phyloP scores from a whole-genome alignment of 2,797 vertebrate species.

The Takifugu ocellatus region DNA sequence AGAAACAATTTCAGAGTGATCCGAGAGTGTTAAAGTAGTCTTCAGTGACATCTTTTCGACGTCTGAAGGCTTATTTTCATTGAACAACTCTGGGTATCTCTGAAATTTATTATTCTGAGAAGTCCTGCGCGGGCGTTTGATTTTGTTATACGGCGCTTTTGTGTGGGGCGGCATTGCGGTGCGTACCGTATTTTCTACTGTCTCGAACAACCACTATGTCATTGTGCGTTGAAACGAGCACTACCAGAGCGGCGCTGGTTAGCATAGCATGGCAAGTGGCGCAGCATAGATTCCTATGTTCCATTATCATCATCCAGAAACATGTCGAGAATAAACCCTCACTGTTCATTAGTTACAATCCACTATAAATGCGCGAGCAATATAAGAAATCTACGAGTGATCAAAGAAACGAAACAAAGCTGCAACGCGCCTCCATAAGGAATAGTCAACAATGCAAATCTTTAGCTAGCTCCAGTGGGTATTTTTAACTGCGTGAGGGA shows the following conservation, averaged over 20 bases:
- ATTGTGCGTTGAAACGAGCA: conserved; percentile 28
- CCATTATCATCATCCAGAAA: no score
- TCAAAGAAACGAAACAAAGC: no score
- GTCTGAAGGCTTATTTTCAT: not conserved
- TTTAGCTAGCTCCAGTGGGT: not conserved
- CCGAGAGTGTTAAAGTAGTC: accelerated
- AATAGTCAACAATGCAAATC: not conserved
- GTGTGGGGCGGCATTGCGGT: conserved; percentile 3
- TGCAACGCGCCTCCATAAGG: no score
- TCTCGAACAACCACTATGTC: not conserved
- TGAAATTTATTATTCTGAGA: conserved; percentile 44
- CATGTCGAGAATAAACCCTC: no score
- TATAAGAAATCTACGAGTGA: not conserved
- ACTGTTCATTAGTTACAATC: no score
- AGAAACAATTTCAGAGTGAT: accelerated
- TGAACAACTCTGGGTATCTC: conserved; percentile 1
- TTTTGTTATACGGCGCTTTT: not conserved
- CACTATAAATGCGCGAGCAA: no score
- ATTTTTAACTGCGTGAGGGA: not conserved
- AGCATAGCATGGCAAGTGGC: conserved; percentile 45
- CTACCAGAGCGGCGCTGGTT: conserved; percentile 13
- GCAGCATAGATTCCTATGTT: conserved; percentile 3
- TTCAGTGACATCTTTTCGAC: no score
- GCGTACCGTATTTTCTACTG: conserved; percentile 3
- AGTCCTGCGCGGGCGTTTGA: conserved; percentile 19